These are phyloP conservation scores for Nasua narica DNA, from an alignment of 2,797 vertebrate species.

Conservation along the genomic window DNA sequence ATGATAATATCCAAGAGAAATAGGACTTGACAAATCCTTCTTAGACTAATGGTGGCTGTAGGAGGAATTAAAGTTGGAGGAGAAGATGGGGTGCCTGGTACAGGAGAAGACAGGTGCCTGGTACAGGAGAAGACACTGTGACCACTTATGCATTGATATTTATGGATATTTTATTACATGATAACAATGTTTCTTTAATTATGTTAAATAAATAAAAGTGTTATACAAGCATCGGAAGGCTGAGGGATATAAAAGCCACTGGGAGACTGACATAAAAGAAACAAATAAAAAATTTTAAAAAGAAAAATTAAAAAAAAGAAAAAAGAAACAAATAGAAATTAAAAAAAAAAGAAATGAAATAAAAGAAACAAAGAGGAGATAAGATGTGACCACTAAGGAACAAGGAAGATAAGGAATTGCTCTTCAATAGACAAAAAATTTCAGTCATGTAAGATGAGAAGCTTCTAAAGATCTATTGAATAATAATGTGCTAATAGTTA, in stretches of 20 bases:
- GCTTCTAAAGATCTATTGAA: not conserved
- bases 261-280: not conserved
- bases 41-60: not conserved
- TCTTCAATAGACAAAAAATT: not conserved
- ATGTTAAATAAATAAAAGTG: not conserved
- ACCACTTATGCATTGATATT: not conserved
- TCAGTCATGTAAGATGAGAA: not conserved
- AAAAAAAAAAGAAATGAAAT: not conserved
- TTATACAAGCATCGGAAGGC: not conserved
- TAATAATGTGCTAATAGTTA: not conserved
- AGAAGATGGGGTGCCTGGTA: fast-evolving
- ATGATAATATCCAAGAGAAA: not conserved
- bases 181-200: not conserved
- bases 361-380: not conserved
- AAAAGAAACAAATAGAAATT: not conserved
- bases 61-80: not conserved
- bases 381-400: not conserved
- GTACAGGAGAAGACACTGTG: not conserved
- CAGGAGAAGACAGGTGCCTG: not conserved
- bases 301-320: too few relatives aligned
- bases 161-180: not conserved
- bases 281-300: not conserved
- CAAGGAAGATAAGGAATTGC: not conserved
- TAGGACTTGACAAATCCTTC: not conserved
- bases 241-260: not conserved